These are phyloP conservation scores for Panopea generosa DNA, from an alignment of 2,888 invertebrate genomes.

Conservation along the genomic window DNA sequence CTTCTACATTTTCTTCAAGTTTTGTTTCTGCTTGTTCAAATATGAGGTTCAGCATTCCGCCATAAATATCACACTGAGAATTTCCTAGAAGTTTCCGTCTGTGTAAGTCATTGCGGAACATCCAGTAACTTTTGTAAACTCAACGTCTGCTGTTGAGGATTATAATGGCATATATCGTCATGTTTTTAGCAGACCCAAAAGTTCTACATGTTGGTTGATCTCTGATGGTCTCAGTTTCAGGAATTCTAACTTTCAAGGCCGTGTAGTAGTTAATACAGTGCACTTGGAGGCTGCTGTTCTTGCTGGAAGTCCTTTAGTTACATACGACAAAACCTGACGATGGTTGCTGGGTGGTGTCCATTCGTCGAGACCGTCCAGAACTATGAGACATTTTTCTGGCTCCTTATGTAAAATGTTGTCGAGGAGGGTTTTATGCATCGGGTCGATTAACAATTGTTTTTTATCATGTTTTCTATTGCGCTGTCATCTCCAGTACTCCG, in stretches of 20 bases:
- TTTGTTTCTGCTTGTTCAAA: background rate
- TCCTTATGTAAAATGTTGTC: background rate
- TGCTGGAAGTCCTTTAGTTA: no score
- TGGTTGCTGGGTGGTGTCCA: no score
- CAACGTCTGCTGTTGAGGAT: background rate
- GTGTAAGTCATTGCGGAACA: background rate
- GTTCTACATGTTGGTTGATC: background rate
- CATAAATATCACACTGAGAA: slow-evolving; percentile 3
- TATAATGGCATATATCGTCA: background rate
- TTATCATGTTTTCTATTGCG: no score
- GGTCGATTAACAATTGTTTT: no score
- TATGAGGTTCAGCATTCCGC: slow-evolving; percentile 5
- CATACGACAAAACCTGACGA: no score
- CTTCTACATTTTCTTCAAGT: background rate
- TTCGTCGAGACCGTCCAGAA: no score
- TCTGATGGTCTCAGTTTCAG: background rate
- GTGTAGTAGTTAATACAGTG: no score
- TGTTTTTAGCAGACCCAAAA: background rate
- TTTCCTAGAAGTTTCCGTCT: background rate
- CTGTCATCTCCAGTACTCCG: no score
- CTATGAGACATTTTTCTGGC: slow-evolving; percentile 9
- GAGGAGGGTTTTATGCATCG: no score
- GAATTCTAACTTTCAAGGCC: slow-evolving; percentile 5
- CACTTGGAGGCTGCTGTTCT: no score
- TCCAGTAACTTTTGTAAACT: background rate